Evolutionary conservation across 2,113 vertebrate genomes (phyloP).

Genomic region (Pterocles gutturalis): DNA sequence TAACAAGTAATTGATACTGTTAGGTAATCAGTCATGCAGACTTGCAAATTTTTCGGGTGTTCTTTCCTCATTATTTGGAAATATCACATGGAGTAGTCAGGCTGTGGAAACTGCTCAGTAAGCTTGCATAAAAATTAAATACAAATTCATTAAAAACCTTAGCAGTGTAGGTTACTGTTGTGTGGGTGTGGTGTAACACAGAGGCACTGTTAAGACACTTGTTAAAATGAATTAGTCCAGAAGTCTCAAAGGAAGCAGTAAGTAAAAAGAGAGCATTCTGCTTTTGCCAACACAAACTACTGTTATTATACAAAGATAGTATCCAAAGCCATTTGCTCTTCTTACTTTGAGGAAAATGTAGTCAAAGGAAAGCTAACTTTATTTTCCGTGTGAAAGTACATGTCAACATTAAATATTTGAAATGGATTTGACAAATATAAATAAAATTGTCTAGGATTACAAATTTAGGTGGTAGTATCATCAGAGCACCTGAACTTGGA

Average conservation of each 20-base stretch:
- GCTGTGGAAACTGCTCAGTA: neutral
- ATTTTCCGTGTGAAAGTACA: neutral
- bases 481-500: neutral
- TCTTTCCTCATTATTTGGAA: neutral
- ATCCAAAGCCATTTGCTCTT: neutral
- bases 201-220: neutral
- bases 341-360: neutral
- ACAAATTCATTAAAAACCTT: neutral
- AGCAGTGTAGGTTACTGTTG: neutral
- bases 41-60: neutral
- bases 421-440: neutral
- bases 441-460: neutral
- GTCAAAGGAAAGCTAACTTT: neutral
- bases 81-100: neutral
- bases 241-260: constrained; percentile 4
- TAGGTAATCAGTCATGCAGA: neutral
- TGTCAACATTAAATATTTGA: neutral
- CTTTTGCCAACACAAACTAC: constrained; percentile 42
- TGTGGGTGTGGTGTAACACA: constrained; percentile 21
- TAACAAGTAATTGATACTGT: neutral
- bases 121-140: neutral
- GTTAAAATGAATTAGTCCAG: constrained; percentile 12
- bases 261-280: constrained; percentile 20
- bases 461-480: neutral
- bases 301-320: constrained; percentile 39